These are phyloP conservation scores for Drosophila quinaria DNA, from an alignment of 2,888 invertebrate genomes.

Conservation along the genomic window DNA sequence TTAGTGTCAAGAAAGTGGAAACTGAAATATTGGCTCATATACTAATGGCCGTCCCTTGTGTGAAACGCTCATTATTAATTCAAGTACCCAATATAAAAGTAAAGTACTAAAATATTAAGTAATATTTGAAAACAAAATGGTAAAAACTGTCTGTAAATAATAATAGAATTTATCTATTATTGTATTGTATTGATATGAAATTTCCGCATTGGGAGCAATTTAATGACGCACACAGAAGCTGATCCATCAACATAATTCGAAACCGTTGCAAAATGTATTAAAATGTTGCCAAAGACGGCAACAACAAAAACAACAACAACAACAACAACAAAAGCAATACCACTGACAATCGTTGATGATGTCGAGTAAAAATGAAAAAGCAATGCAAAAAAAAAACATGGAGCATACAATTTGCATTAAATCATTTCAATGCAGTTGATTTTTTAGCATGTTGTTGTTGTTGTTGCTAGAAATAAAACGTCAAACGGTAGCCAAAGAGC, in stretches of 20 bases:
- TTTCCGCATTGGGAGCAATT: conserved; percentile 12
- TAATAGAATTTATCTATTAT: neutral
- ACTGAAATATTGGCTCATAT: no score
- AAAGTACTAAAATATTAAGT: no score
- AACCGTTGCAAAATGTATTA: conserved; percentile 63
- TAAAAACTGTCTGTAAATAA: no score
- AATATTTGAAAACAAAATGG: no score
- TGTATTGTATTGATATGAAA: conserved; percentile 1
- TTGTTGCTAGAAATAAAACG: conserved; percentile 51
- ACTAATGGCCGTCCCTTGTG: no score
- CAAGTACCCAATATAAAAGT: no score
- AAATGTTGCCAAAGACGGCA: conserved; percentile 51
- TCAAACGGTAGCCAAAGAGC: conserved; percentile 73
- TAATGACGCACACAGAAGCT: conserved; percentile 35
- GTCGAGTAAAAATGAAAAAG: conserved; percentile 23
- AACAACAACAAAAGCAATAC: neutral
- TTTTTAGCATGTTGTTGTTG: conserved; percentile 21
- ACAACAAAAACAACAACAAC: conserved; percentile 27
- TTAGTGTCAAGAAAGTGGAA: no score
- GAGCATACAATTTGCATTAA: conserved; percentile 79
- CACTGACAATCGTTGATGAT: conserved; percentile 49
- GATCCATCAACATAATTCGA: conserved; percentile 43
- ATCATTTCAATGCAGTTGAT: conserved; percentile 57
- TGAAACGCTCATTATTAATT: no score
- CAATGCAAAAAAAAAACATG: conserved; percentile 61